Evolutionary conservation across 2,888 invertebrate genomes (phyloP).

Genomic region (Heliconius ethilla): DNA sequence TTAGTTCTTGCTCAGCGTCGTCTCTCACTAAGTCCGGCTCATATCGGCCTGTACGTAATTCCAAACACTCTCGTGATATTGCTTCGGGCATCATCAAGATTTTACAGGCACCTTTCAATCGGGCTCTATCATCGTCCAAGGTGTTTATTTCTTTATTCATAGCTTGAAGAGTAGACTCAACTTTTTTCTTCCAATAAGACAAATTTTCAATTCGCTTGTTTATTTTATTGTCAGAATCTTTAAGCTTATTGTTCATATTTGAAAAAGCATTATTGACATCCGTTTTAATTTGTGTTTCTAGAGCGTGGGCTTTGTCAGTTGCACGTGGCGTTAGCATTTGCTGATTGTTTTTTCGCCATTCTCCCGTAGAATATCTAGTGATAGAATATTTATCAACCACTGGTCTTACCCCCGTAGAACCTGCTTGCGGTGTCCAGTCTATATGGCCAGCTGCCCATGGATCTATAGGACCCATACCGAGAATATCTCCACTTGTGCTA

Average conservation of each 20-base stretch:
- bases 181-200: conserved; percentile 85
- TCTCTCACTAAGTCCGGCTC: conserved; percentile 90
- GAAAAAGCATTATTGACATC: conserved; percentile 81
- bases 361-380: conserved; percentile 86
- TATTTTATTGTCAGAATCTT: conserved; percentile 67
- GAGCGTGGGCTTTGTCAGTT: conserved; percentile 61
- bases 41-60: conserved; percentile 85
- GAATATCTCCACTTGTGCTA: conserved; percentile 70
- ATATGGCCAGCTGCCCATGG: conserved; percentile 90
- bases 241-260: conserved; percentile 78
- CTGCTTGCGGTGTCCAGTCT: conserved; percentile 88
- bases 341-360: conserved; percentile 86
- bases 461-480: conserved; percentile 76
- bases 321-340: conserved; percentile 71
- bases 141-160: conserved; percentile 85
- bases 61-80: conserved; percentile 87
- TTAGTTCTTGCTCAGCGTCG: conserved; percentile 89
- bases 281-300: conserved; percentile 57
- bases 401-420: conserved; percentile 88
- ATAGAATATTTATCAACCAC: conserved; percentile 90
- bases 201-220: conserved; percentile 67
- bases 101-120: conserved; percentile 85
- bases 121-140: conserved; percentile 84
- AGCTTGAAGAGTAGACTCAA: conserved; percentile 83
- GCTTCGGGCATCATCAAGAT: conserved; percentile 87